These are phyloP conservation scores for Penaeus vannamei DNA, from an alignment of 1,140 invertebrate genomes.

Conservation along the genomic window DNA sequence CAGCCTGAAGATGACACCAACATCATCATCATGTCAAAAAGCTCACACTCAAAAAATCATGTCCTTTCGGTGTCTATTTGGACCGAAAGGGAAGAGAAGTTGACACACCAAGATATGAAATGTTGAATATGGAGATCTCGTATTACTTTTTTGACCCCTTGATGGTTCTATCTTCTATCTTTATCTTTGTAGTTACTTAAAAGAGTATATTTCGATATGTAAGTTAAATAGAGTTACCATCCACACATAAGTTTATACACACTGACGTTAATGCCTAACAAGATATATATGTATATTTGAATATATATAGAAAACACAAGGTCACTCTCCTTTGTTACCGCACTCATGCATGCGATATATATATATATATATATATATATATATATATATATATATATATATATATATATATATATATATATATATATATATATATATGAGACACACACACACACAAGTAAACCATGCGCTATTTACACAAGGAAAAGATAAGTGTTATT, in stretches of 20 bases:
- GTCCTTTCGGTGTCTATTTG: accelerated
- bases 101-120: no score
- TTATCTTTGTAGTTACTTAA: neutral
- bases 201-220: neutral
- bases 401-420: neutral
- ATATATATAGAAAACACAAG: slow-evolving; percentile 2
- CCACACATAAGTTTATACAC: slow-evolving; percentile 26
- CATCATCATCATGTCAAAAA: no score
- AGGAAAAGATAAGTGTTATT: neutral
- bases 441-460: neutral
- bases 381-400: slow-evolving; percentile 16
- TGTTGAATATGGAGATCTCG: no score
- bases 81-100: no score
- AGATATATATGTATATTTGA: slow-evolving; percentile 19
- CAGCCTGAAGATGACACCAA: no score
- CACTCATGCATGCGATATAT: neutral
- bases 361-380: neutral
- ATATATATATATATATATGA: slow-evolving; percentile 31
- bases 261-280: slow-evolving; percentile 13
- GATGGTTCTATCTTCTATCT: no score
- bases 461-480: neutral
- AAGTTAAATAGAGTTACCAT: neutral
- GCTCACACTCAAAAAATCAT: no score
- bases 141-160: no score
- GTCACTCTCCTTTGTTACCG: no score